A percentile compares a stretch with the other conserved stretches of the same genome.
These are phyloP conservation scores for Nomada hirtipes DNA, from an alignment of 2,888 invertebrate species.

Conservation along the genomic window DNA sequence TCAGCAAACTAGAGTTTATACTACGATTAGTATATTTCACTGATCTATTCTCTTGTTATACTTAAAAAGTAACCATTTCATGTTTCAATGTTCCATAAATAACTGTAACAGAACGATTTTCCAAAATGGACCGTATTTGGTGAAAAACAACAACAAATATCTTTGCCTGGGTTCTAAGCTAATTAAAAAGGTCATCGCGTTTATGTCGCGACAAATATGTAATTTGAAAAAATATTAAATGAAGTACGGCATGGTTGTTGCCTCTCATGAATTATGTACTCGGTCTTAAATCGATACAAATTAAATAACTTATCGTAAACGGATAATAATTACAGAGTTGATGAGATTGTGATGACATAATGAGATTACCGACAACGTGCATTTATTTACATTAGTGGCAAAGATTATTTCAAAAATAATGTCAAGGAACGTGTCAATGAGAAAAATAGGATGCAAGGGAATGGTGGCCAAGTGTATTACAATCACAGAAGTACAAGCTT, in stretches of 20 bases:
- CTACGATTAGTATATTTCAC: neutral
- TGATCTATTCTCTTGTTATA: neutral
- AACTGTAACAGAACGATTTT: no score
- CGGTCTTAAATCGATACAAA: neutral
- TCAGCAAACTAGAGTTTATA: neutral
- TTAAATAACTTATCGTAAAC: neutral
- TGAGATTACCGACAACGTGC: conserved; percentile 32
- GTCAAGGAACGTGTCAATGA: conserved; percentile 9
- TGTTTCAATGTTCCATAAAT: neutral
- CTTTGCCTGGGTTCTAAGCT: no score
- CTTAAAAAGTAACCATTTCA: neutral
- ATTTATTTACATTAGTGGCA: conserved; percentile 32
- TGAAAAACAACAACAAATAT: no score
- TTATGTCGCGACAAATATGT: no score
- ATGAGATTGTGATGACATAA: neutral
- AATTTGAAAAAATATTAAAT: no score
- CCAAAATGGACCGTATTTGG: no score
- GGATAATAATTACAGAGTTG: conserved; percentile 18
- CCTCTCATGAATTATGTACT: neutral
- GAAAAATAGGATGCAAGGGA: neutral
- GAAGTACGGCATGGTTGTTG: neutral
- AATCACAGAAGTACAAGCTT: conserved; percentile 1
- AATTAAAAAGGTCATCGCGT: no score
- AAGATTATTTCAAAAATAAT: conserved; percentile 28
- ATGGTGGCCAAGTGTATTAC: conserved; percentile 4